Base-by-base conservation (phyloP, 2,797 vertebrate species). In the Peromyscus nudipes region DNA sequence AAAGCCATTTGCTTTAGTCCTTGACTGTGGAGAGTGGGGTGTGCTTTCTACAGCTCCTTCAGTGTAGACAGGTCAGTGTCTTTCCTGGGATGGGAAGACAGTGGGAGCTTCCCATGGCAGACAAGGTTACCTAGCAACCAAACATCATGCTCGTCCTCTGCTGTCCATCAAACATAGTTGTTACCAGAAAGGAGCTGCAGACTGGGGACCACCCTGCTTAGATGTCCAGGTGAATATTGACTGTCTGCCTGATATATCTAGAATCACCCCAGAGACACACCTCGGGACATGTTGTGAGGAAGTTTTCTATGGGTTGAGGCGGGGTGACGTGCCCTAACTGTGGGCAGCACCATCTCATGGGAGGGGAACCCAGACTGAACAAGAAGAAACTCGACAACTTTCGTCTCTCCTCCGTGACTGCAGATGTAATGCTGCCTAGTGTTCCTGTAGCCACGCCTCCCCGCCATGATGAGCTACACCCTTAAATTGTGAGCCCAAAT, bases 81-180 rank as follows among this genome's bases (percentile, higher is more conserved):
- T 49, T n/a, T 64, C 62, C 8, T 3, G 19, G 11, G 5, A 49
- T 69, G 29, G 57, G 21, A 85, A 85, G 43, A 23, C 29, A 23
- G 62, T 12, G 43, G 83, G 34, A 67, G 31, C 52, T 49, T 19
- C 29, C 29, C 83, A 4, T 46, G n/a, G n/a, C 31, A 85, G 49
- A 85, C 73, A 84, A 96, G 62, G 34, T 80, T 23, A 43, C 23
- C 75, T 67, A 4, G 11, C 46, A 37, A 37, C 21, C 49, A 64
- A 75, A 37, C 1, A 67, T 9, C 29, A 31, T 9, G 9, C 27
- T 64, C 31, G 7, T 49, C 37, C 64, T 81, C 40, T 5, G 3
- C 37, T 62, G 21, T 21, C 65, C 9, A 0, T 0, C 0, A 2
- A 34, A 7, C 0, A 75, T 34, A 84, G 79, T 0, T 67, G 73